phyloP scores from a whole-genome alignment of 2,797 vertebrate species.

The Neosilurus hyrtlii region DNA sequence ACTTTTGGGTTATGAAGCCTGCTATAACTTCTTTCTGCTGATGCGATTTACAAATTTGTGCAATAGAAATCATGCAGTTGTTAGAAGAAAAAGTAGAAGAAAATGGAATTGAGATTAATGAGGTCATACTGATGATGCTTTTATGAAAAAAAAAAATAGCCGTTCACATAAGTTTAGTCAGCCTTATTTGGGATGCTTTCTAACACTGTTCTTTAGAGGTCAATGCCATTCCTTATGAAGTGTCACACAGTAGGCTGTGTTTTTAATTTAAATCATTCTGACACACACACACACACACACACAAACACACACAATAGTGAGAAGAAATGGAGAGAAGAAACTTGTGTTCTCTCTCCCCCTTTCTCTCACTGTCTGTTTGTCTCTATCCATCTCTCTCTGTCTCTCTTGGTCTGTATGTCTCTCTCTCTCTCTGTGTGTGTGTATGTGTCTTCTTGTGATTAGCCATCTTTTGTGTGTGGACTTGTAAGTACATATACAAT shows the following conservation, averaged over 20 bases:
- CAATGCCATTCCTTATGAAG: slow-evolving; percentile 20
- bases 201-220: slow-evolving; percentile 11
- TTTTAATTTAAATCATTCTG: slow-evolving; percentile 22
- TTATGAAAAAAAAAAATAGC: neutral
- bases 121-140: neutral
- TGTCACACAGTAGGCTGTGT: slow-evolving; percentile 38
- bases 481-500: neutral
- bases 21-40: neutral
- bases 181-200: slow-evolving; percentile 29
- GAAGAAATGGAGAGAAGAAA: neutral
- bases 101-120: neutral
- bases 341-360: neutral
- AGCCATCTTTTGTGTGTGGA: neutral
- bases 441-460: no score
- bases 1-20: neutral
- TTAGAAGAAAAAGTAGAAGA: neutral
- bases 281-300: no score
- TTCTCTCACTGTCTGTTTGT: neutral
- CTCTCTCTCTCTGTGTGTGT: no score
- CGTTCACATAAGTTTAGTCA: slow-evolving; percentile 5
- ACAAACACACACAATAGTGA: no score
- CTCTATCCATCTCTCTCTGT: neutral
- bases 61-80: neutral
- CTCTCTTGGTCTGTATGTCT: slow-evolving; percentile 1
- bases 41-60: neutral